phyloP scores from a whole-genome alignment of 2,113 vertebrate species.

The Daboia siamensis region DNA sequence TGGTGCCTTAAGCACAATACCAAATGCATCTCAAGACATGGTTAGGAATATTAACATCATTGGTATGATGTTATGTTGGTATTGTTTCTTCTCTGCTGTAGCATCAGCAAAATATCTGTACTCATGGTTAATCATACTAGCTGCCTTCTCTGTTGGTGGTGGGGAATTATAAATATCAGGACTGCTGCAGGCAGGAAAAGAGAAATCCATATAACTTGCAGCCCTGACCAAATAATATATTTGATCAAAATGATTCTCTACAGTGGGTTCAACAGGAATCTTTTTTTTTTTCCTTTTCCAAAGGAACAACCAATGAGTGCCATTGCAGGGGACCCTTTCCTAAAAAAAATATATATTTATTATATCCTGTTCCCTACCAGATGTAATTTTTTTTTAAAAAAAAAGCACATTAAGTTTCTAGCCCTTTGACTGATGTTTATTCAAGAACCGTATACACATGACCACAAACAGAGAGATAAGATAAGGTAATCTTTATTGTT shows the following conservation, averaged over 20 bases:
- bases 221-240: not conserved
- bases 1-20: not conserved
- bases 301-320: not conserved
- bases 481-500: no score
- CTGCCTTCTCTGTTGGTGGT: not conserved
- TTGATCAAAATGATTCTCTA: not conserved
- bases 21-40: not conserved
- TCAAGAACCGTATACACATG: no score
- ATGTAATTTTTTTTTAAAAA: not conserved
- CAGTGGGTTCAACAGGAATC: not conserved
- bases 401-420: not conserved
- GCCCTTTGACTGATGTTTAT: not conserved
- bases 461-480: no score
- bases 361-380: not conserved
- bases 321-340: not conserved
- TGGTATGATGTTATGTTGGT: not conserved
- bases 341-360: not conserved
- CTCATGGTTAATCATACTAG: not conserved
- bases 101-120: not conserved
- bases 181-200: not conserved
- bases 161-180: not conserved
- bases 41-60: not conserved
- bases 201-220: not conserved
- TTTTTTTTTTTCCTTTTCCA: not conserved
- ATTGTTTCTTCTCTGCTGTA: not conserved